Evolutionary conservation across 2,113 vertebrate species (phyloP).

Genomic region (Toxotes jaculatrix): DNA sequence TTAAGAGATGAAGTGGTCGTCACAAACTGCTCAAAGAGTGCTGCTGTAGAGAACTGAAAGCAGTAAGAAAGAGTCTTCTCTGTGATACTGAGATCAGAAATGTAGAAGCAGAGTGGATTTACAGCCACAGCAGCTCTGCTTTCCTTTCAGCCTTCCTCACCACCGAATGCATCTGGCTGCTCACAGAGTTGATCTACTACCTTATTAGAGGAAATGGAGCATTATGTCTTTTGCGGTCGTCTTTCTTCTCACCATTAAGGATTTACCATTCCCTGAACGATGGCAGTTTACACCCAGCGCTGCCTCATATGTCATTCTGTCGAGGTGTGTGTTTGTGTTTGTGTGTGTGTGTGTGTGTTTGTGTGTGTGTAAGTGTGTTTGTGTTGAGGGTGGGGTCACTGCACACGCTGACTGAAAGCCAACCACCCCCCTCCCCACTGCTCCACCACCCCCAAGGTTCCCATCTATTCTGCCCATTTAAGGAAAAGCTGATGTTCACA

Average conservation of each 20-base stretch:
- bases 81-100: conserved; percentile 8
- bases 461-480: conserved; percentile 64
- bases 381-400: conserved; percentile 26
- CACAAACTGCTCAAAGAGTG: not conserved
- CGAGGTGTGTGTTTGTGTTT: conserved; percentile 30
- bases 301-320: conserved; percentile 83
- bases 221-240: conserved; percentile 81
- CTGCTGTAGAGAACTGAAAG: not conserved
- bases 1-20: not conserved
- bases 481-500: conserved; percentile 63
- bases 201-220: conserved; percentile 82
- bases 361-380: not conserved
- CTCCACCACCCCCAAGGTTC: conserved; percentile 2
- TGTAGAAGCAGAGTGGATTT: conserved; percentile 29
- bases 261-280: conserved; percentile 86
- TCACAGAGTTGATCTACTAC: conserved; percentile 67
- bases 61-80: not conserved
- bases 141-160: conserved; percentile 10
- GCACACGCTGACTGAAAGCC: conserved; percentile 30
- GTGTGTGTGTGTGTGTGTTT: conserved; percentile 21
- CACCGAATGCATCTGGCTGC: conserved; percentile 37
- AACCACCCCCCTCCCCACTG: conserved; percentile 12
- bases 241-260: conserved; percentile 79
- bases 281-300: conserved; percentile 80
- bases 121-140: conserved; percentile 8